These are phyloP conservation scores for Conchocele bisecta DNA, from an alignment of 2,888 invertebrate species.

Conservation along the genomic window DNA sequence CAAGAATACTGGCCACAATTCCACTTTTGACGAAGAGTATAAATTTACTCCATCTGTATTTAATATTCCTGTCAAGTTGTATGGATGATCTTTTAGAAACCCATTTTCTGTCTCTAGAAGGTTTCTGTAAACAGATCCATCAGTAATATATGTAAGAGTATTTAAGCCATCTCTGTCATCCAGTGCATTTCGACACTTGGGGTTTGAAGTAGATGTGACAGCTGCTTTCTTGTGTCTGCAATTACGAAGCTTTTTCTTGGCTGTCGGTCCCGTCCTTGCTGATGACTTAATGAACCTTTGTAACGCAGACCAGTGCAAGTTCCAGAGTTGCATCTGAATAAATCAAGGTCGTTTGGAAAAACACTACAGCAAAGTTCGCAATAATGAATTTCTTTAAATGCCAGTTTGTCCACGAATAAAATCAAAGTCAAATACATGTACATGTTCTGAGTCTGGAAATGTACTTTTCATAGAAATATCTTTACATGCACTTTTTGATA, in stretches of 20 bases:
- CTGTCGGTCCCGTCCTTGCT: slow-evolving; percentile 19
- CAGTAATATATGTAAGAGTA: slow-evolving; percentile 28
- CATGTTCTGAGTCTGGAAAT: slow-evolving; percentile 26
- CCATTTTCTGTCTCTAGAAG: slow-evolving; percentile 17
- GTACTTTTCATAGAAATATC: slow-evolving; percentile 34
- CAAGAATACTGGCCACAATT: slow-evolving; percentile 52
- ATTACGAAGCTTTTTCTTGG: slow-evolving; percentile 36
- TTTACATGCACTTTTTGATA: slow-evolving; percentile 22
- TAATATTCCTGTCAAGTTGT: slow-evolving; percentile 34
- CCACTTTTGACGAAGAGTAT: slow-evolving; percentile 42
- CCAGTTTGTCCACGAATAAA: slow-evolving; percentile 12
- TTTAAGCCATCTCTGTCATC: no score
- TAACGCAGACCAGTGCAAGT: slow-evolving; percentile 48
- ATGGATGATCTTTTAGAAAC: not conserved
- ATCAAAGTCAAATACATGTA: slow-evolving; percentile 22
- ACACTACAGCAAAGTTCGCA: slow-evolving; percentile 31
- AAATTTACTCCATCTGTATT: slow-evolving; percentile 55
- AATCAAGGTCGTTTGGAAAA: slow-evolving; percentile 33
- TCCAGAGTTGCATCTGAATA: slow-evolving; percentile 15
- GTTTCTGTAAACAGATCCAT: slow-evolving; percentile 21
- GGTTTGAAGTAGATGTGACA: slow-evolving; percentile 35
- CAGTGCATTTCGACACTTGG: no score
- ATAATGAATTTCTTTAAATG: slow-evolving; percentile 31
- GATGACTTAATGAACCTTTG: slow-evolving; percentile 37
- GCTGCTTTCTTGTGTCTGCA: slow-evolving; percentile 40